These are phyloP conservation scores for Aleiodes testaceus DNA, from an alignment of 2,888 invertebrate species.

Conservation along the genomic window DNA sequence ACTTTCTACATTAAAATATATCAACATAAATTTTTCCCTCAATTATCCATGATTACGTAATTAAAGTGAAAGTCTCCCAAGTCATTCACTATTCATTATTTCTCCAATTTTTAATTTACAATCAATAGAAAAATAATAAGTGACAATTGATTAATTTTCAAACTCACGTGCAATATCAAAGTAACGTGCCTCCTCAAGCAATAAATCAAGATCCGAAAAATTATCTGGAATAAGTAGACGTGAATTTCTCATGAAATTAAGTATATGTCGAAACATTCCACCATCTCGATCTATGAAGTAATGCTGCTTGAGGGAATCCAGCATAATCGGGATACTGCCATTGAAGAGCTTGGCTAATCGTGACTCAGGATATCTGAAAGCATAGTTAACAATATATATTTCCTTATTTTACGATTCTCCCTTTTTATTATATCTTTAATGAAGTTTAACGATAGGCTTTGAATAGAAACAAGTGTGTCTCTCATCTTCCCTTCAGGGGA, in stretches of 20 bases:
- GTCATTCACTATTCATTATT: background rate
- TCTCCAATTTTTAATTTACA: too few relatives aligned
- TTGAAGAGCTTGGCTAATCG: constrained; percentile 94
- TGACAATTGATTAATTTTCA: background rate
- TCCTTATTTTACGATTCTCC: constrained; percentile 29
- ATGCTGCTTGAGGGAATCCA: constrained; percentile 97
- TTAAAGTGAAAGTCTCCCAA: background rate
- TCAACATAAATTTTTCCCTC: constrained; percentile 24
- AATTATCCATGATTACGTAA: background rate
- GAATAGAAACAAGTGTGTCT: constrained; percentile 12
- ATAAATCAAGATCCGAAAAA: constrained; percentile 89
- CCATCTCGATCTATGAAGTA: constrained; percentile 99
- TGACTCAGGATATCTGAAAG: constrained; percentile 93
- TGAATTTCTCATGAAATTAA: constrained; percentile 96
- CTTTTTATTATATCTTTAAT: constrained; percentile 44
- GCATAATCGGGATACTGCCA: constrained; percentile 94
- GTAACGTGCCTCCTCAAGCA: constrained; percentile 92
- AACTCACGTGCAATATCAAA: constrained; percentile 91
- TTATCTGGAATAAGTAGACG: constrained; percentile 89
- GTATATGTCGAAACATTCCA: constrained; percentile 96
- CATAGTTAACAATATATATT: constrained; percentile 18
- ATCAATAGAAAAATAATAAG: background rate
- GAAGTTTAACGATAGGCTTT: constrained; percentile 43
- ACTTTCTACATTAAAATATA: constrained; percentile 3
- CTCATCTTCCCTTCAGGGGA: constrained; percentile 2